Base-by-base conservation (phyloP, 1,140 invertebrate species). In the Papilio glaucus region DNA sequence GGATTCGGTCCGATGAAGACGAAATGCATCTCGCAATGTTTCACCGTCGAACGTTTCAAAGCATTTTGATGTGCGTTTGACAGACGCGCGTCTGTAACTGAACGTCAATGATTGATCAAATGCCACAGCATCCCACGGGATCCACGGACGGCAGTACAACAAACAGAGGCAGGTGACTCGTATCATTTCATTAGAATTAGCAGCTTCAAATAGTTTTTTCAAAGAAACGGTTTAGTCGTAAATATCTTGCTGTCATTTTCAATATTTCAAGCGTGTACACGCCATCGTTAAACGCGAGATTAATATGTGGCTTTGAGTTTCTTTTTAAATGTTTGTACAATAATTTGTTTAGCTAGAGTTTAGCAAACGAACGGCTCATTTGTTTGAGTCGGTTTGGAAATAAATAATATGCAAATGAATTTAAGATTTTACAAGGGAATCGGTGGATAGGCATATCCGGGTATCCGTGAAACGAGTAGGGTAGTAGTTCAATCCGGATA, bases 171-270 rank as follows among this genome's bases (percentile, higher is more conserved):
- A 65, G 62, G 62, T 65, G 62, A 65, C n/a, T 39, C 37, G 37
- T 37, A 21, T 53, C 45, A 53, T 53, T 39, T 41, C 62, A 38
- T 65, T 18, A 63, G 37, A 39, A 65, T 41, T 65, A 65, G 18
- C 37, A 39, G n/a, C 18, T 21, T 21, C 62, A 65, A 65, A 65
- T 41, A 65, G 62, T 57, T 65, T 37, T 63, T 63, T 65, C 62
- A 65, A 65, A 65, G 62, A 39, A 65, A 33, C 29, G 29, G 2
- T 33, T 6, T 33, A 2, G 29, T 6, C 29, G 29, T 33, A 33
- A 33, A 65, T 65, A 62, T 38, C 37, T 18, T 2, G 13, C 15
- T 65, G 37, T 65, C 62, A 37, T 65, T 39, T 65, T 21, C 15
- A 37, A 65, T 65, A 38, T 39, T 65, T 65, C 62, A 65, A 65